Evolutionary conservation across 2,113 vertebrate genomes (phyloP), one percentile per base, ranked within the genome.

Genomic region (Sorex fumeus): DNA sequence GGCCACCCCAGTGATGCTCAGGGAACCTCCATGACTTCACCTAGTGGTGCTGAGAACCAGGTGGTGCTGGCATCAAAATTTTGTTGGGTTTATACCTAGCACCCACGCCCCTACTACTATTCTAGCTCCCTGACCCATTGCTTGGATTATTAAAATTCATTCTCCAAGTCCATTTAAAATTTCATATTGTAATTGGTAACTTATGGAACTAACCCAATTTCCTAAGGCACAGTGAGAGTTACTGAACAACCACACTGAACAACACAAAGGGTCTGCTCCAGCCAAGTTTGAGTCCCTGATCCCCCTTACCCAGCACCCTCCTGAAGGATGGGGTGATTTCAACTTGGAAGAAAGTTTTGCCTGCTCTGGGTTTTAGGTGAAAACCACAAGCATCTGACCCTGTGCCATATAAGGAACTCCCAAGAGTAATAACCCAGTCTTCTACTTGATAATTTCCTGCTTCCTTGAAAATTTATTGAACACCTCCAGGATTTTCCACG

Each of bases 91-190:
- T 19, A 53, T 53, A 16, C 7, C 50, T 53, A 10, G 16, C 50
- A 53, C 16, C n/a, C n/a, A n/a, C 18, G 53, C 12, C 53, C 50
- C 53, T 16, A 53, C 1, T 53, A 12, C 13, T 53, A 12, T 53
- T 53, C 53, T 53, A 53, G 53, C 53, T 53, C 12, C 53, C 53
- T 15, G 40, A 53, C 53, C 53, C 18, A 53, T 53, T 53, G 13
- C 53, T 53, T 15, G 18, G 8, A 13, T 81, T 91, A 16, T 84
- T 91, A 82, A 82, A 74, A 4, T 85, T 92, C n/a, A 69, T 91
- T 86, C 88, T 81, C 80, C 69, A 87, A 75, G 21, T 47, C 15
- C 19, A 40, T 60, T 82, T 69, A 69, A 82, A 77, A 82, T 82
- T 70, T 50, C 66, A 40, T 72, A 34, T 75, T 8, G 18, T n/a